Conservation (phyloP, 2,113 vertebrate genomes). For the Nicator chloris region DNA sequence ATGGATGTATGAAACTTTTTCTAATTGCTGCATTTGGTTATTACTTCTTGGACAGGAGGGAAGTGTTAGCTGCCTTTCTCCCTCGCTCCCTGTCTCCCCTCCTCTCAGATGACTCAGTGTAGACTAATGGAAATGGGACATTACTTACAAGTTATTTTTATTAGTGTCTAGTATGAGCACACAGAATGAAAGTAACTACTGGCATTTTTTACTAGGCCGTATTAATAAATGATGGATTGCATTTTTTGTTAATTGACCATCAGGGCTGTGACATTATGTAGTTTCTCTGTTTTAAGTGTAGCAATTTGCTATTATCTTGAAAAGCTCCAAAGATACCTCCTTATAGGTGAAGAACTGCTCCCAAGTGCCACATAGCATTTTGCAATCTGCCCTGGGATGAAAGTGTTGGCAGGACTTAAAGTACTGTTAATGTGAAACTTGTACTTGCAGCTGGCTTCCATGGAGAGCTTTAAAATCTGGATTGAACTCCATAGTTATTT, state of each 20-base stretch:
- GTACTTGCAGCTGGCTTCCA: background rate
- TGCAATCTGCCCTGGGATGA: background rate
- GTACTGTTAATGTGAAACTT: background rate
- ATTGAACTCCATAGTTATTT: background rate
- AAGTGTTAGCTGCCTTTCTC: background rate
- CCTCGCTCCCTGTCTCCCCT: background rate
- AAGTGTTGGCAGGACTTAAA: background rate
- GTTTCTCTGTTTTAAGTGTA: background rate
- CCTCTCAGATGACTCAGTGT: background rate
- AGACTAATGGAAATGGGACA: background rate
- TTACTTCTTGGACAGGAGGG: background rate
- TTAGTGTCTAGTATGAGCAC: background rate
- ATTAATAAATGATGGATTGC: background rate
- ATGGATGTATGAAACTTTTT: background rate
- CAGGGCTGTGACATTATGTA: background rate
- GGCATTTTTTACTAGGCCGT: background rate
- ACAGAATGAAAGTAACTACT: background rate
- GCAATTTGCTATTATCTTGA: background rate
- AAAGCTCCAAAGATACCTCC: background rate
- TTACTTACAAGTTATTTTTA: background rate
- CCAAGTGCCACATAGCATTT: background rate
- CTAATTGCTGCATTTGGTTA: background rate
- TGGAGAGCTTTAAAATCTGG: background rate
- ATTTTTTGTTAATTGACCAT: background rate
- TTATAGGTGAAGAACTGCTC: background rate